Evolutionary conservation across 2,113 vertebrate genomes (phyloP).

Genomic region (Neogale vison): DNA sequence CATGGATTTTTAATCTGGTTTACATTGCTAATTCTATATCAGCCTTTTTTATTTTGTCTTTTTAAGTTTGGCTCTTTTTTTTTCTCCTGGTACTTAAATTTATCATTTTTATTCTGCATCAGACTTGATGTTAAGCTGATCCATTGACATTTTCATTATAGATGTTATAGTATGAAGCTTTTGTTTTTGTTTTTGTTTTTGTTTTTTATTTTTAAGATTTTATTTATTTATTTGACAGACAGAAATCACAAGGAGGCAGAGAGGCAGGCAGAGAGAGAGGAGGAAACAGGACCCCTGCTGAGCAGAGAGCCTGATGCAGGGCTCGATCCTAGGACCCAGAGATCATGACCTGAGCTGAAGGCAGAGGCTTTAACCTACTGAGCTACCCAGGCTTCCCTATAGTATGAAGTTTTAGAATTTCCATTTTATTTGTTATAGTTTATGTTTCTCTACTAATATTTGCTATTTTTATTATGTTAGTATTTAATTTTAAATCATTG

Average conservation of each 20-base stretch:
- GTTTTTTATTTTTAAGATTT: no score
- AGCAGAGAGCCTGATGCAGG: no score
- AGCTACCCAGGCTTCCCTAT: no score
- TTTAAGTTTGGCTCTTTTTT: not conserved
- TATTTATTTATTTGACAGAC: no score
- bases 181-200: not conserved
- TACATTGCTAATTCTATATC: not conserved
- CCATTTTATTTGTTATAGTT: not conserved
- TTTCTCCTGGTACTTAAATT: not conserved
- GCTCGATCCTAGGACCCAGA: no score
- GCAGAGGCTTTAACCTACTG: no score
- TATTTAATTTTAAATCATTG: not conserved
- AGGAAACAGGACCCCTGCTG: no score
- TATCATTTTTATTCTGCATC: not conserved
- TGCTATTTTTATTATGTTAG: not conserved
- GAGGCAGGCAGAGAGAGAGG: no score
- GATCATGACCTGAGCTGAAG: no score
- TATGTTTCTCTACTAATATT: not conserved
- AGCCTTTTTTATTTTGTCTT: not conserved
- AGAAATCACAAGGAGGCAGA: no score
- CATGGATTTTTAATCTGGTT: not conserved
- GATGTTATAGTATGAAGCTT: not conserved
- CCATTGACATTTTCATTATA: not conserved
- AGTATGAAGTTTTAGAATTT: slow-evolving; percentile 18
- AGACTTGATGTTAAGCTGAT: not conserved